A percentile compares a stretch with the other conserved stretches of the same genome.
Evolutionary conservation across 2,797 vertebrate species (phyloP).

Genomic region (Halcyon smyrnensis): DNA sequence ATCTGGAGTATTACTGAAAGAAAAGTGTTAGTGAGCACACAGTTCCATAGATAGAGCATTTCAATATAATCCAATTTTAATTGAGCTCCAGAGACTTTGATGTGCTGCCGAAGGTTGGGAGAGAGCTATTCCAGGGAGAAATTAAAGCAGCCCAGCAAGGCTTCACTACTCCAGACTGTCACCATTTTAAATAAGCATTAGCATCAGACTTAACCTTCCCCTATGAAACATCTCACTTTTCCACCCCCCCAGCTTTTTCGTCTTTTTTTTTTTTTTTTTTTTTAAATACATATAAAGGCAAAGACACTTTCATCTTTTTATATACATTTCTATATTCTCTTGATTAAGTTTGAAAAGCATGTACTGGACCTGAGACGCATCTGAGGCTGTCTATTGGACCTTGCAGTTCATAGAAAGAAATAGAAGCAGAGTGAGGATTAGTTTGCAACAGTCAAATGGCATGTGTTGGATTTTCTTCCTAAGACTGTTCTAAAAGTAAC

Average conservation of each 20-base stretch:
- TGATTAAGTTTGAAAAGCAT: conserved; percentile 82
- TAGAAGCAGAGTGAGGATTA: conserved; percentile 76
- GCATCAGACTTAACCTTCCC: conserved; percentile 92
- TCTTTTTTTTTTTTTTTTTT: conserved; percentile 44
- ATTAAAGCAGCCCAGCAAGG: conserved; percentile 89
- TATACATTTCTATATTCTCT: conserved; percentile 76
- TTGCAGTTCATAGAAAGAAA: conserved; percentile 70
- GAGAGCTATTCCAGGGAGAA: conserved; percentile 96
- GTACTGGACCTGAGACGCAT: conserved; percentile 80
- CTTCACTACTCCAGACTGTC: conserved; percentile 89
- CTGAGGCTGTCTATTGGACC: conserved; percentile 72
- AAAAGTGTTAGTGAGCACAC: conserved; percentile 88
- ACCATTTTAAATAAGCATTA: conserved; percentile 94
- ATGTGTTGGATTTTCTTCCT: conserved; percentile 77
- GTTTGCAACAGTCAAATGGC: conserved; percentile 85
- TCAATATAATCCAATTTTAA: conserved; percentile 99
- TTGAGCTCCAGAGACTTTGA: conserved; percentile 99
- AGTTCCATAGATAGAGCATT: conserved; percentile 88
- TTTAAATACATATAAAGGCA: conserved; percentile 65
- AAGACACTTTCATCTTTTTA: conserved; percentile 81
- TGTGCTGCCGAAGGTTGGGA: conserved; percentile 92
- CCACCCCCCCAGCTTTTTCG: conserved; percentile 46
- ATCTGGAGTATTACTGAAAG: conserved; percentile 90
- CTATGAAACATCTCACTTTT: conserved; percentile 84
- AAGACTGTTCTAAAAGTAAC: conserved; percentile 37